Percentiles rank a stretch among this genome's conserved stretches.
These are phyloP conservation scores for Tiliacea citrago DNA, from an alignment of 2,888 invertebrate species.

Conservation along the genomic window DNA sequence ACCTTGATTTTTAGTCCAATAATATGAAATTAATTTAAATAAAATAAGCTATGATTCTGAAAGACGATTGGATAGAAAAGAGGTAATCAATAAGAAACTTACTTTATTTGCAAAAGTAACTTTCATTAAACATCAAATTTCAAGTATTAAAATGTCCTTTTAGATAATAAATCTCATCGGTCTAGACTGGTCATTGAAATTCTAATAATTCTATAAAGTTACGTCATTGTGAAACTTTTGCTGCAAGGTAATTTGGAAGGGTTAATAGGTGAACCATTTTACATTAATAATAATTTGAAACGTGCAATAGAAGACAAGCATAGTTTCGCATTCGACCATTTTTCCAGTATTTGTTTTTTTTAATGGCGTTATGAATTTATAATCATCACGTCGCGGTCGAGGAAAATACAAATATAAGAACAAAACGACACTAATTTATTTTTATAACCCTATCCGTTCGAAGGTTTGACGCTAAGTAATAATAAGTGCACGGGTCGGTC, in stretches of 20 bases:
- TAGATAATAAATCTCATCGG: slow-evolving; percentile 11
- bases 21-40: background rate
- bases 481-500: too few relatives aligned
- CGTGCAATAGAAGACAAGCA: background rate
- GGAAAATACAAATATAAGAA: background rate
- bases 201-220: slow-evolving; percentile 16
- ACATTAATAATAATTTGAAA: background rate
- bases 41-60: background rate
- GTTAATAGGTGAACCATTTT: background rate
- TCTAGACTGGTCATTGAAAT: slow-evolving; percentile 30
- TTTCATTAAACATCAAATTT: slow-evolving; percentile 9
- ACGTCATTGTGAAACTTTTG: slow-evolving; percentile 15
- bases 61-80: background rate
- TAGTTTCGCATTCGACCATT: background rate
- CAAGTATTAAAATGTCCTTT: slow-evolving; percentile 16
- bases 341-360: background rate
- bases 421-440: background rate
- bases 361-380: background rate
- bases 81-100: background rate
- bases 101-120: background rate
- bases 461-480: too few relatives aligned
- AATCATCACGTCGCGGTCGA: background rate
- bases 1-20: background rate
- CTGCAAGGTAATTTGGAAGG: slow-evolving; percentile 1
- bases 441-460: background rate